Evolutionary conservation across 2,888 invertebrate species (phyloP).

Genomic region (Lasius platythorax): DNA sequence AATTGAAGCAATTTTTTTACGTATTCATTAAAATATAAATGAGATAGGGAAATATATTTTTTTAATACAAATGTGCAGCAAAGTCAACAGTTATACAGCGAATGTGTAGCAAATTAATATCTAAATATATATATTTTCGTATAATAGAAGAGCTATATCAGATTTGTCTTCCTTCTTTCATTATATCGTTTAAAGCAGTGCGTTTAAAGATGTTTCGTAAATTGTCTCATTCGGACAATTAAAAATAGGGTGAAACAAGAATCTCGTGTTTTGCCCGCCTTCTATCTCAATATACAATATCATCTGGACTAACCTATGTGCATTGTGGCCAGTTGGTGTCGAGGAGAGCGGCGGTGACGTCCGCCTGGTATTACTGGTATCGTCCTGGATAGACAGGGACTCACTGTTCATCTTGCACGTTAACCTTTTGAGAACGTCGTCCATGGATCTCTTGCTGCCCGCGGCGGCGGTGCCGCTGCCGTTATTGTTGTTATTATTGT

Average conservation of each 20-base stretch:
- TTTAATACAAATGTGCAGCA: background rate
- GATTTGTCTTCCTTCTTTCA: background rate
- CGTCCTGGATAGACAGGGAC: constrained; percentile 91
- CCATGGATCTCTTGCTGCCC: constrained; percentile 94
- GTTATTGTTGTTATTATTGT: constrained; percentile 87
- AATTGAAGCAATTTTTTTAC: background rate
- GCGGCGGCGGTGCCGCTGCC: constrained; percentile 88
- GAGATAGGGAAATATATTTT: background rate
- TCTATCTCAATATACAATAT: constrained; percentile 21
- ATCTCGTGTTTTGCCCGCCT: too few species aligned
- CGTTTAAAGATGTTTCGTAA: background rate
- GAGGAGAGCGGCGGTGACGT: constrained; percentile 87
- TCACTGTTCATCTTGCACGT: constrained; percentile 95
- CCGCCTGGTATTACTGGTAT: constrained; percentile 90
- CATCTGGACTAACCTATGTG: constrained; percentile 82
- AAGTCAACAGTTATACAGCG: background rate
- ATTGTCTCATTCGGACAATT: constrained; percentile 3
- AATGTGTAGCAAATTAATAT: background rate
- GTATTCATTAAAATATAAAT: background rate
- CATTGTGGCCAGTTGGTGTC: constrained; percentile 84
- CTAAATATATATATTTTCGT: background rate
- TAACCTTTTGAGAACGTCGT: constrained; percentile 95
- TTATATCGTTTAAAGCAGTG: background rate
- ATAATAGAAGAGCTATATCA: background rate
- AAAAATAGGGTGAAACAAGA: background rate